Base-by-base conservation (phyloP, 2,113 vertebrate species). In the Alces alces region DNA sequence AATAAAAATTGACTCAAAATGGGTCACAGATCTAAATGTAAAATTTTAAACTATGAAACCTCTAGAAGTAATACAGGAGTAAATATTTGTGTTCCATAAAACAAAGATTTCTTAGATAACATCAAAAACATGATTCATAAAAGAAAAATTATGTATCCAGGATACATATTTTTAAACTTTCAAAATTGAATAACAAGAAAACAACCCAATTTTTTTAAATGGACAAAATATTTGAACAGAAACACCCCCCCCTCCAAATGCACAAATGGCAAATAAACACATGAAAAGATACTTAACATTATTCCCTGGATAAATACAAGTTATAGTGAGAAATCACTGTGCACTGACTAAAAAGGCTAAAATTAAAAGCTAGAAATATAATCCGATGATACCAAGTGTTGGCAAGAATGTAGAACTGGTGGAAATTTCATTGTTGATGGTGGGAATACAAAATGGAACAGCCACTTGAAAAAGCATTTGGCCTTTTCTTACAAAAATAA, bases 111-210 rank as follows among this genome's bases (percentile, higher is more conserved):
- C 36, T 92, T 57, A 76, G 15, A 39, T 92, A 91, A 91, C 7
- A 76, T 12, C 3, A 33, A 89, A 96, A 76, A 43, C 12, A 43
- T 92, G 64, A 94, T 11, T 1, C 21, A 66, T 91, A 83, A 70
- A 73, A 88, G 86, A 86, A 52, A 89, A 93, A 58, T 73, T 76
- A 82, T 76, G 1, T 28, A 50, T 80, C 57, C 47, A 86, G 28
- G 30, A 61, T 23, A 54, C 12, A 43, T 61, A 5, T 93, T 57
- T 95, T 76, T 55, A 55, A 95, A 43, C 23, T 73, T 25, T 93
- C 55, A 86, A 93, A 89, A 89, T 2, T 92, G 28, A 96, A 73
- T 90, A 93, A 76, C 89, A 86, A 93, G 43, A 89, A 92, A 92
- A 97, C 19, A 91, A 33, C 4, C 23, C 19, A 1, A 52, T 76